These are phyloP conservation scores for Prolemur simus DNA, from an alignment of 2,113 vertebrate species.

Conservation along the genomic window DNA sequence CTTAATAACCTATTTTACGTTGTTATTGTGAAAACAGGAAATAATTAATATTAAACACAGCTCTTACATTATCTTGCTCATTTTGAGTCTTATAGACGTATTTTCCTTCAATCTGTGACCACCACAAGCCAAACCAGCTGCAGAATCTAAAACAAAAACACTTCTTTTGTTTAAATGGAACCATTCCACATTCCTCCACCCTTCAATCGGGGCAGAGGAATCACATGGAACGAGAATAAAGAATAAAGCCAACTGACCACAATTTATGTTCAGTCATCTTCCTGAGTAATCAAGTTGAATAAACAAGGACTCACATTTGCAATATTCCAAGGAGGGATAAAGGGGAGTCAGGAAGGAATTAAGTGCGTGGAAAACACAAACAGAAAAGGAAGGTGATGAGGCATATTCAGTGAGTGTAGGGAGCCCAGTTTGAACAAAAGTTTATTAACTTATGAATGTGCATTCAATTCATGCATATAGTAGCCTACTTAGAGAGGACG, in stretches of 20 bases:
- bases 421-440: neutral
- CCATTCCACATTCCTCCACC: neutral
- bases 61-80: neutral
- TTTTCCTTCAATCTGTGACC: neutral
- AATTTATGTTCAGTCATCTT: neutral
- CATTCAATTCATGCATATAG: neutral
- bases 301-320: neutral
- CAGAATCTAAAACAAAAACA: neutral
- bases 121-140: neutral
- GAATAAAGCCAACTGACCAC: neutral
- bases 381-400: neutral
- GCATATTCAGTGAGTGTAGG: neutral
- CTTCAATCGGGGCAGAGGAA: neutral
- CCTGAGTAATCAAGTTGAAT: neutral
- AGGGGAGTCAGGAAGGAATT: neutral
- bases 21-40: neutral
- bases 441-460: neutral
- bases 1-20: neutral
- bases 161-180: neutral
- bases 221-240: neutral
- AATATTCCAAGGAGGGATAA: neutral
- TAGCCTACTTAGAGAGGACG: neutral
- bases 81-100: neutral
- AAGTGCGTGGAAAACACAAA: neutral
- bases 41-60: neutral